Conservation (phyloP, 2,888 invertebrate genomes). For the Chloromyia formosa region DNA sequence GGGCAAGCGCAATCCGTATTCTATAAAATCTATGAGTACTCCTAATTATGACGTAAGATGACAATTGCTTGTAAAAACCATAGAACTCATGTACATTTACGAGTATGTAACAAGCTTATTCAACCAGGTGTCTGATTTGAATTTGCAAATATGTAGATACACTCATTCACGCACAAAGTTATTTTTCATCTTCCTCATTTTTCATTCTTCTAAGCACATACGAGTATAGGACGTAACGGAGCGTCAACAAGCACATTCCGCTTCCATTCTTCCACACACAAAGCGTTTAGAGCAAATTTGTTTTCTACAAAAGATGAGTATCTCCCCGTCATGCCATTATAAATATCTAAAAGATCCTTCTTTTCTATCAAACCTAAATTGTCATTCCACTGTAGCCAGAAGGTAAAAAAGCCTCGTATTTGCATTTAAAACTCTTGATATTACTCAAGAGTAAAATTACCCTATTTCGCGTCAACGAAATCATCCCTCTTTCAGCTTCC, state of each 20-base stretch:
- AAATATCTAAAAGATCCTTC: neutral
- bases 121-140: too few species aligned
- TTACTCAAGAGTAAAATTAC: constrained; percentile 41
- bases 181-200: too few species aligned
- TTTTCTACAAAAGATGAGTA: neutral
- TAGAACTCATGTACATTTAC: too few species aligned
- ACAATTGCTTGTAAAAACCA: too few species aligned
- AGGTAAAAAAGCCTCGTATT: constrained; percentile 16
- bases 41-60: too few species aligned
- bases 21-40: too few species aligned
- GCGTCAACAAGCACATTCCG: neutral
- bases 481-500: constrained; percentile 1
- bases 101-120: too few species aligned
- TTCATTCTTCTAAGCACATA: too few species aligned
- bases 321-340: neutral
- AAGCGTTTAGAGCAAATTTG: neutral
- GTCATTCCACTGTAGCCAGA: constrained; percentile 13
- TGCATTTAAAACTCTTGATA: constrained; percentile 6
- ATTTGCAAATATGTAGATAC: too few species aligned
- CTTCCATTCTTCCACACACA: neutral
- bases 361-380: neutral
- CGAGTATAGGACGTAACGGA: neutral
- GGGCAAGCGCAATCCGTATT: too few species aligned
- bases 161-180: too few species aligned
- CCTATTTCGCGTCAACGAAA: constrained; percentile 33